Conservation (phyloP, 2,113 vertebrate genomes). For the Tamias sibiricus region DNA sequence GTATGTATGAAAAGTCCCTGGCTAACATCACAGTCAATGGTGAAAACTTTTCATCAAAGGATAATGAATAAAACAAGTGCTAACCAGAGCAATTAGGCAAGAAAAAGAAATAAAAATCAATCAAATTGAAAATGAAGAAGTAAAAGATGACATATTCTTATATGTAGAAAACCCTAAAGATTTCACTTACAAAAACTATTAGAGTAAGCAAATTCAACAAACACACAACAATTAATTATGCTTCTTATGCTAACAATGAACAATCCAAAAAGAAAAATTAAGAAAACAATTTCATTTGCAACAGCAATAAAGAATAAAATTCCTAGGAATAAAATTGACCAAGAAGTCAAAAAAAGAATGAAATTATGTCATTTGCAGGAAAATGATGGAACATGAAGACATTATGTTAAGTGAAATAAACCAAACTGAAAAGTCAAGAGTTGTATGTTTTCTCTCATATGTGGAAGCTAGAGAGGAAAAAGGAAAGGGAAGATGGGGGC, state of each 20-base stretch:
- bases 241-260: neutral
- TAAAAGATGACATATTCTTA: neutral
- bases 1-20: neutral
- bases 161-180: neutral
- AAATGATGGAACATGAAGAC: too few relatives aligned
- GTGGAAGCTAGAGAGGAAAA: too few relatives aligned
- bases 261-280: neutral
- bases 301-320: neutral
- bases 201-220: neutral
- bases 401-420: too few relatives aligned
- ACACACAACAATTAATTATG: neutral
- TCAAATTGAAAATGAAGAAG: neutral
- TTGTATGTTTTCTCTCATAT: too few relatives aligned
- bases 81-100: neutral
- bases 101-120: neutral
- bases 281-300: neutral
- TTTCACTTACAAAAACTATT: neutral
- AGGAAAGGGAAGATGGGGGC: too few relatives aligned
- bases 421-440: too few relatives aligned
- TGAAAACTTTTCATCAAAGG: neutral
- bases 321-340: neutral
- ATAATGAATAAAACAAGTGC: neutral
- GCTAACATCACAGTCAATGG: neutral
- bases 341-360: neutral
- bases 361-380: neutral